Conservation (phyloP, 2,888 invertebrate species). For the Tanaodytes sp. region DNA sequence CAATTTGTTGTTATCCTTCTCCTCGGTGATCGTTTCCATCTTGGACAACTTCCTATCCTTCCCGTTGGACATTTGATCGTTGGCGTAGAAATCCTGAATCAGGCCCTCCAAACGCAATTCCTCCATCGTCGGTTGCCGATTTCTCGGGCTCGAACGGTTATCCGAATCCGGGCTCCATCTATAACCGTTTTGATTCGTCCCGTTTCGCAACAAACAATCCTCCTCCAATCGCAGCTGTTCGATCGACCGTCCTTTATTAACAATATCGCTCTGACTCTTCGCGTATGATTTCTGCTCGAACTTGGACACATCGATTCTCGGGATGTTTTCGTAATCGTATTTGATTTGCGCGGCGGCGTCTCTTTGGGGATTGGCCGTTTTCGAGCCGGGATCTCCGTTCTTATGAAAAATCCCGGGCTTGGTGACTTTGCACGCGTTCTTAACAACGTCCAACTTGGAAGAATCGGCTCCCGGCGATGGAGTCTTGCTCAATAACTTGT, state of each 20-base stretch:
- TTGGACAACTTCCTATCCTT: slow-evolving; percentile 65
- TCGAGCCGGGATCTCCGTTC: slow-evolving; percentile 31
- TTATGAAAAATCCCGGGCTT: slow-evolving; percentile 51
- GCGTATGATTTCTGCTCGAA: slow-evolving; percentile 62
- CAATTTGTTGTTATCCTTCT: slow-evolving; percentile 83
- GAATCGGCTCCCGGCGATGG: slow-evolving; percentile 56
- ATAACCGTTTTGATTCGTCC: slow-evolving; percentile 55
- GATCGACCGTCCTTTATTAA: slow-evolving; percentile 61
- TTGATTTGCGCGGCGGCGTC: slow-evolving; percentile 57
- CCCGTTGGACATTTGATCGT: slow-evolving; percentile 60
- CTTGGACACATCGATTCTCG: slow-evolving; percentile 68
- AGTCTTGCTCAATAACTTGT: slow-evolving; percentile 59
- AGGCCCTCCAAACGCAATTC: slow-evolving; percentile 63
- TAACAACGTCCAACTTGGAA: slow-evolving; percentile 67
- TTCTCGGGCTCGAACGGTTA: slow-evolving; percentile 46
- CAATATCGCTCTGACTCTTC: slow-evolving; percentile 32
- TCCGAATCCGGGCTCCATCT: slow-evolving; percentile 52
- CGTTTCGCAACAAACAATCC: slow-evolving; percentile 64
- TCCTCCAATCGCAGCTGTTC: slow-evolving; percentile 68
- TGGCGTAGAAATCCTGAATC: slow-evolving; percentile 67
- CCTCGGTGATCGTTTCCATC: slow-evolving; percentile 89
- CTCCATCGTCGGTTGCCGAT: slow-evolving; percentile 57
- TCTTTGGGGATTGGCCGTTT: slow-evolving; percentile 25
- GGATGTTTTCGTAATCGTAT: slow-evolving; percentile 71
- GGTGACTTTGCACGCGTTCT: slow-evolving; percentile 62